Base-by-base conservation (phyloP, 2,888 invertebrate genomes). In the Endomychus coccineus region DNA sequence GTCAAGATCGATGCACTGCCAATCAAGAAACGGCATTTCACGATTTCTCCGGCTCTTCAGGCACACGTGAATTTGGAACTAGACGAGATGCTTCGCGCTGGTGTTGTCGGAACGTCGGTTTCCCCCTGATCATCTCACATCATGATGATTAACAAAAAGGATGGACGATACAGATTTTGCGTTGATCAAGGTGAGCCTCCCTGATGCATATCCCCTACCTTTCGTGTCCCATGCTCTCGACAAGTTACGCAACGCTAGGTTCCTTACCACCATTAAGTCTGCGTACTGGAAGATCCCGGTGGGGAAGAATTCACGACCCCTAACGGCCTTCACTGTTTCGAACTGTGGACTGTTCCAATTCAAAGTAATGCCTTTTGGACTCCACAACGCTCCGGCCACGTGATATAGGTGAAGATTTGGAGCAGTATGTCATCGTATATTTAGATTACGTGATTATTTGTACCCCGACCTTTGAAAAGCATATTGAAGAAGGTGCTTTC, bases 361-460 rank as follows among this genome's bases (percentile, higher is more conserved):
- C 31, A 24, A 5, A 1, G 27, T 46, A 5, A 49, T 56, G 50
- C 53, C 56, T 1, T 57, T 56, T 41, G 56, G 56, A 1, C 27
- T 58, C 3, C 42, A 41, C 27, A 51, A 46, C 31, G 44, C 54
- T 1, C 49, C 51, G 0, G 49, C 49, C 4, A 53, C 50, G 2
- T 55, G 46, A 53, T n/a, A 27, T 55, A 2, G 48, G 51, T 1
- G 29, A 43, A 3, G 49, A 52, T 25, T 34, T 51, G 14, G 48
- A 51, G 21, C 51, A 46, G 1, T 33, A 43, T 12, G 44, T 31
- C 16, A 32, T 36, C 17, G 30, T 30, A 2, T 35, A 35, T 16
- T 22, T 36, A n/a, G 37, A 36, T 32, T 31, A 36, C 10, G 27
- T 36, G 4, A 25, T 36, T 11, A 21, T 36, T n/a, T 11, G 2